These are phyloP conservation scores for Pteropus rufus DNA, from an alignment of 2,797 vertebrate species.

Conservation along the genomic window DNA sequence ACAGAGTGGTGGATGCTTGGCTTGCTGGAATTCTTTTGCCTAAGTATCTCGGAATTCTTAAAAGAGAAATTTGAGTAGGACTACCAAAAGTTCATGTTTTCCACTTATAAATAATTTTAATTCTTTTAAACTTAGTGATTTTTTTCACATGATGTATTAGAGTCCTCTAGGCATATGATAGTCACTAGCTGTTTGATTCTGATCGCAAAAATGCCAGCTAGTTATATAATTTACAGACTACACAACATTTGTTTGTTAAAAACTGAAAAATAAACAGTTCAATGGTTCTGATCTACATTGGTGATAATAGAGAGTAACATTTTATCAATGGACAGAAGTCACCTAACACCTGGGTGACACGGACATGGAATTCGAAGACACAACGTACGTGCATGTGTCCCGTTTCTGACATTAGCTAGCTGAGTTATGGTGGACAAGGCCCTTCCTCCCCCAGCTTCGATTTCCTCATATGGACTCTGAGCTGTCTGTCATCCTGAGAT, in stretches of 20 bases:
- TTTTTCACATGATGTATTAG: background rate
- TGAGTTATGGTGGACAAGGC: background rate
- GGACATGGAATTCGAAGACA: background rate
- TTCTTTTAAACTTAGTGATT: background rate
- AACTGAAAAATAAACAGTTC: background rate
- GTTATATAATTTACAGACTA: background rate
- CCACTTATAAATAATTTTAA: background rate
- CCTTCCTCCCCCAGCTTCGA: background rate
- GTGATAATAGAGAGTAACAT: background rate
- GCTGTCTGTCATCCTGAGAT: background rate
- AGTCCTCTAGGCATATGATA: background rate
- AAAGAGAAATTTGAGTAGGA: background rate
- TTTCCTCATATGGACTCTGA: background rate
- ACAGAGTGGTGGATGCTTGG: rapidly evolving
- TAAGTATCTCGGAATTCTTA: background rate
- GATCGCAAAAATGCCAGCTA: background rate
- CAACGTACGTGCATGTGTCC: background rate
- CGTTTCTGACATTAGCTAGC: background rate
- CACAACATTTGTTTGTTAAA: background rate
- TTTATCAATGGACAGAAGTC: background rate
- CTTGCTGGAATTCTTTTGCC: background rate
- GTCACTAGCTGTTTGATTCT: background rate
- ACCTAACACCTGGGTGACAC: background rate
- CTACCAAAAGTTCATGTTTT: background rate
- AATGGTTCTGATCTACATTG: background rate